phyloP scores from a whole-genome alignment of 2,113 vertebrate species.

The Epinephelus moara region DNA sequence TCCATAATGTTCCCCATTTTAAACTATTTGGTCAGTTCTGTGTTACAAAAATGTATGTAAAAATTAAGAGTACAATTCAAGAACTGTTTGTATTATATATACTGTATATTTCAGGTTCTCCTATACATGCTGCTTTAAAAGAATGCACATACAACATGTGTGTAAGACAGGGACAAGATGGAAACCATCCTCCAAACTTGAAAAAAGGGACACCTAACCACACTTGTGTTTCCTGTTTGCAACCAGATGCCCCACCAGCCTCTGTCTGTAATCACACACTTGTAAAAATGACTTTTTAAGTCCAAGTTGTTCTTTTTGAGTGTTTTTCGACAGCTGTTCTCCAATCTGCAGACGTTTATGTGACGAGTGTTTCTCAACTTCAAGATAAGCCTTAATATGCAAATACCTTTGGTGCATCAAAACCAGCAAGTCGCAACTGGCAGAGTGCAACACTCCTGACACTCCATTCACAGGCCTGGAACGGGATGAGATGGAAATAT shows the following conservation, averaged over 20 bases:
- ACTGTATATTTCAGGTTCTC: not conserved
- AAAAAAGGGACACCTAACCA: slow-evolving; percentile 51
- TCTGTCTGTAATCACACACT: slow-evolving; percentile 71
- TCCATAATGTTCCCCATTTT: not conserved
- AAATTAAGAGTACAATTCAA: not conserved
- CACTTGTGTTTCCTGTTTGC: slow-evolving; percentile 45
- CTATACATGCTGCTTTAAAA: not conserved
- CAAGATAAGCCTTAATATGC: slow-evolving; percentile 42
- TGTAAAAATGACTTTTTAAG: slow-evolving; percentile 72
- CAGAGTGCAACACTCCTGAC: slow-evolving; percentile 2
- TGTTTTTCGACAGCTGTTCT: slow-evolving; percentile 72
- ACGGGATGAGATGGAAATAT: slow-evolving; percentile 62
- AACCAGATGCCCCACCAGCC: slow-evolving; percentile 63
- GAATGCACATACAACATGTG: not conserved
- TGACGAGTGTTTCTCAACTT: slow-evolving; percentile 26
- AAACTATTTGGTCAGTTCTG: not conserved
- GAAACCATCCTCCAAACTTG: slow-evolving; percentile 7
- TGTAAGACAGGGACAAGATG: slow-evolving; percentile 3
- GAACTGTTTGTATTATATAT: no score
- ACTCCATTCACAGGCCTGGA: slow-evolving; percentile 40
- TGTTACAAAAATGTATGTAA: not conserved
- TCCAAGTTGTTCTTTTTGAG: slow-evolving; percentile 60
- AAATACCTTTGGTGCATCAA: slow-evolving; percentile 29
- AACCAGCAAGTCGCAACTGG: slow-evolving; percentile 39
- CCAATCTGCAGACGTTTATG: slow-evolving; percentile 31